Conservation (phyloP, 2,888 invertebrate species). For the Elmis aenea region DNA sequence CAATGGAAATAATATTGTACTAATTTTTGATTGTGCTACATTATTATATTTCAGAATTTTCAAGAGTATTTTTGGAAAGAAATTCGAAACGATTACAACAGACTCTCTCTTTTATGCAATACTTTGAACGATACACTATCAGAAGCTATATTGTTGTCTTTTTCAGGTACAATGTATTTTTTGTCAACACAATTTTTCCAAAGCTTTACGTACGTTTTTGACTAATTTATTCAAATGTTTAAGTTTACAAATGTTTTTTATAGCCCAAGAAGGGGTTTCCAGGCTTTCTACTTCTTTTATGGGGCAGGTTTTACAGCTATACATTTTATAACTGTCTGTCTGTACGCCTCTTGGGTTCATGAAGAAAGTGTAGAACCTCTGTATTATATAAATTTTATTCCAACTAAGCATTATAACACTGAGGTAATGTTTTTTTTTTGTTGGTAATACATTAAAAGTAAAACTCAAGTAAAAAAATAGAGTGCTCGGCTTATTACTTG, state of each 20-base stretch:
- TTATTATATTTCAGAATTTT: slow-evolving; percentile 7
- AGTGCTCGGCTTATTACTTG: no score
- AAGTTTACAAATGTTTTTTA: no score
- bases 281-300: slow-evolving; percentile 13
- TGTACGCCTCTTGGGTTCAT: slow-evolving; percentile 16
- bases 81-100: slow-evolving; percentile 12
- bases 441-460: background rate
- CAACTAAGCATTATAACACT: slow-evolving; percentile 11
- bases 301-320: slow-evolving; percentile 8
- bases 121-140: slow-evolving; percentile 12
- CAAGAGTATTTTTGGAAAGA: slow-evolving; percentile 9
- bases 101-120: slow-evolving; percentile 11
- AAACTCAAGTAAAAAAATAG: no score
- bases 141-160: slow-evolving; percentile 12
- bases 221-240: background rate
- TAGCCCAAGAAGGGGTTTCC: no score
- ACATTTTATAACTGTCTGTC: slow-evolving; percentile 16
- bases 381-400: slow-evolving; percentile 9
- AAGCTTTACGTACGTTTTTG: slow-evolving; percentile 11
- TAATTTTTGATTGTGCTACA: background rate
- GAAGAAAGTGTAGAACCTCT: slow-evolving; percentile 18
- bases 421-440: slow-evolving; percentile 3
- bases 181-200: slow-evolving; percentile 14
- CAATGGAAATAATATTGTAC: no score
- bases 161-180: slow-evolving; percentile 18